Evolutionary conservation across 1,140 invertebrate genomes (phyloP), one percentile per base, ranked within the genome.

Genomic region (Megalopta genalis): DNA sequence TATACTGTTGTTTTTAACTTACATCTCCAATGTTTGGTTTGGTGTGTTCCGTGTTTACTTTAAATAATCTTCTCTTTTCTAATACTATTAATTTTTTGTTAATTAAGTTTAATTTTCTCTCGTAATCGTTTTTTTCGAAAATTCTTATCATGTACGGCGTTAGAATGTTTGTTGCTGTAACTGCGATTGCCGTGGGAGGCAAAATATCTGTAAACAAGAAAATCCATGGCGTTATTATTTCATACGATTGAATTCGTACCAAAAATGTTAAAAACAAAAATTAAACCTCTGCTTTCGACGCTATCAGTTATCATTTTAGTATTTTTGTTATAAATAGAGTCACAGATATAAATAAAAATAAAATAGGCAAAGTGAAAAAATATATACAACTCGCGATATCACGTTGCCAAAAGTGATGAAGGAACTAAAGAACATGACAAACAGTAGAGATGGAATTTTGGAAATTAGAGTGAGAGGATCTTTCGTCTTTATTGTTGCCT

Each of bases 111-210:
- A 82, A 52, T 54, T 46, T 60, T 42, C 77, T 27, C 7, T 42
- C 42, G 25, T 77, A 77, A 57, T 71, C 14, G 27, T 86, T 65
- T 0, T 27, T 62, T 54, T 81, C 32, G 57, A 57, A 77, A 21
- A 86, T 80, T 68, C 59, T 39, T n/a, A 89, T 87, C 14, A 66
- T 73, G 25, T 86, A 89, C 12, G 91, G 91, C 85, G 85, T 89
- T 46, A 87, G 39, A 49, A 89, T 52, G 64, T 87, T 90, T 49
- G 88, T 88, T 10, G 91, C 71, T 82, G 84, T 85, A n/a, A 92
- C 62, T 39, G 89, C 83, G 52, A 72, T 82, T 25, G 68, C 23
- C 42, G 90, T 88, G 18, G 86, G 37, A 59, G 70, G 65, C 37
- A 78, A 23, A 16, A 32, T 63, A 71, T 12, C 83, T 86, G 64